Base-by-base conservation (phyloP, 2,113 vertebrate species). In the Sapajus apella region DNA sequence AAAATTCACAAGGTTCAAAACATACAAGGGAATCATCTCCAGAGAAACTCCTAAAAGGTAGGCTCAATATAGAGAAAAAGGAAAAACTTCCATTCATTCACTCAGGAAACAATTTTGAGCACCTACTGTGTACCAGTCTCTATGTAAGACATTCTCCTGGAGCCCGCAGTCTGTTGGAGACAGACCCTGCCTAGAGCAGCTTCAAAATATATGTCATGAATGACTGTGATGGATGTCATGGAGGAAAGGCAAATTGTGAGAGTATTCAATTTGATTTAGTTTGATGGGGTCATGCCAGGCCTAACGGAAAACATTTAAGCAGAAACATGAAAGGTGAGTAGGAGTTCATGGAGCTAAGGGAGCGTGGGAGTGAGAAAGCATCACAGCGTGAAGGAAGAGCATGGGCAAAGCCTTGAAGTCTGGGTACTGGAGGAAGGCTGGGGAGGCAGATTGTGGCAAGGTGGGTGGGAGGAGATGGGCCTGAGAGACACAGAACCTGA, bases 1-100 rank as follows among this genome's bases (percentile, higher is more conserved):
- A 76, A 94, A 89, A 84, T 56, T 84, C 40, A 85, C 25, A 80
- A 32, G 58, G 45, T 94, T 95, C 55, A 89, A 87, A 86, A 95
- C 82, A 68, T 56, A 70, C 5, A 76, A 88, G 32, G 21, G 25
- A 83, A 87, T 87, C 47, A 40, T 72, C 58, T 90, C 45, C 52
- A 87, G 32, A 82, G 50, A 68, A 27, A 21, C 13, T 37, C 14
- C 90, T 90, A 40, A 45, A 32, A 23, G 40, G 10, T 11, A 73
- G 79, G 35, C 20, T 40, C 9, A 25, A 13, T 11, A 1, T 8
- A 64, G 79, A 45, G n/a, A 43, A 70, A 82, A 79, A 47, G 25
- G 61, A 84, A 11, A 90, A 64, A 92, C 21, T 25, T 17, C 32
- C 45, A n/a, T n/a, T 87, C 8, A 18, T 55, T 73, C 56, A 56